Conservation (phyloP, 2,113 vertebrate species). For the Callaeas wilsoni region DNA sequence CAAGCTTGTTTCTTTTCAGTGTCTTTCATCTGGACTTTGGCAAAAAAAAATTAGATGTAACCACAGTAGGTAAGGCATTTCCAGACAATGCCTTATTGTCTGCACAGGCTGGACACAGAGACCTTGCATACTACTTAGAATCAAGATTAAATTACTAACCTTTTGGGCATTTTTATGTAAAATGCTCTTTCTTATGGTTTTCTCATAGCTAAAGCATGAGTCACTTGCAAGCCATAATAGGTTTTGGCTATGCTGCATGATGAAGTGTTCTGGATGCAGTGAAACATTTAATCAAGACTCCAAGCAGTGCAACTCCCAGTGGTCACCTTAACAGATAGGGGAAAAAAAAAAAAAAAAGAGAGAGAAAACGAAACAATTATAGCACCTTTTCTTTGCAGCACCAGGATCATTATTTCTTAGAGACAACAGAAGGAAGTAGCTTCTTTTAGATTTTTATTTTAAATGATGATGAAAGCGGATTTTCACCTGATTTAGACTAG, state of each 20-base stretch:
- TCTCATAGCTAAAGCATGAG: constrained; percentile 75
- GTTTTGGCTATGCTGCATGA: constrained; percentile 71
- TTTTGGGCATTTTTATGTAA: constrained; percentile 75
- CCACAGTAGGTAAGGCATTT: neutral
- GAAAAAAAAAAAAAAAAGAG: neutral
- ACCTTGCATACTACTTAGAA: constrained; percentile 48
- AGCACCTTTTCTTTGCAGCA: neutral
- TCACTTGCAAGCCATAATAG: constrained; percentile 72
- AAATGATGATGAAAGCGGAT: neutral
- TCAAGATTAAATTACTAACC: constrained; percentile 70
- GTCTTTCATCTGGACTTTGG: neutral
- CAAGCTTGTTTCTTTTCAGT: neutral
- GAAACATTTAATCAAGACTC: constrained; percentile 72
- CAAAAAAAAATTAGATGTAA: neutral
- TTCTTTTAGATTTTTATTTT: neutral
- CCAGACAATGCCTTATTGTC: constrained; percentile 58
- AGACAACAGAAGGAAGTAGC: neutral
- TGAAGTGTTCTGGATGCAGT: constrained; percentile 78
- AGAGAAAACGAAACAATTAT: neutral
- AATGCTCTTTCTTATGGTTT: constrained; percentile 69
- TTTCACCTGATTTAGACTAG: neutral
- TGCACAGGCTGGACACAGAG: neutral
- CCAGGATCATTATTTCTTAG: neutral
- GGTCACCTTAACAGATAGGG: constrained; percentile 52
- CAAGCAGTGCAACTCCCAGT: constrained; percentile 61